Percentiles rank a stretch among this genome's conserved stretches.
These are phyloP conservation scores for Callipepla californica DNA, from an alignment of 2,113 vertebrate genomes.

Conservation along the genomic window DNA sequence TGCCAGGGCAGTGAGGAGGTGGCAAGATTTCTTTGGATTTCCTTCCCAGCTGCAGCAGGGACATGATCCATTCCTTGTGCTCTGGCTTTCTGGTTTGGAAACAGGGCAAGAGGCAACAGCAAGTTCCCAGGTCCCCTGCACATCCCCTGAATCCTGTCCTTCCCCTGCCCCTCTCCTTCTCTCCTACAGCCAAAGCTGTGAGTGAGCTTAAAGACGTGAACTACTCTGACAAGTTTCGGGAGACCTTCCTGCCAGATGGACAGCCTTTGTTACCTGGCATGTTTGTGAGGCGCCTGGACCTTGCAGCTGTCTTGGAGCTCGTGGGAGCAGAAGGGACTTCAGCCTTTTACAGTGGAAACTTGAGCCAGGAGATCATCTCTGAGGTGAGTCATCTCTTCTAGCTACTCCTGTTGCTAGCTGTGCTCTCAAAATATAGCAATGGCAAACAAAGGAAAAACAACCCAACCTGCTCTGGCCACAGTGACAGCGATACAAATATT, in stretches of 20 bases:
- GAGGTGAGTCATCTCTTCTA: constrained; percentile 79
- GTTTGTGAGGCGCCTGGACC: constrained; percentile 84
- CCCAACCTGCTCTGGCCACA: neutral
- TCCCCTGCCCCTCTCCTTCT: neutral
- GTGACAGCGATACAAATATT: neutral
- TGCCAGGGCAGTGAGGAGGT: neutral
- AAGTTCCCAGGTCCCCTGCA: accelerated
- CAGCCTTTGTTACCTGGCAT: constrained; percentile 84
- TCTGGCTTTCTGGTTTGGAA: neutral
- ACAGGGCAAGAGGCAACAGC: neutral
- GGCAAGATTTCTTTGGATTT: neutral
- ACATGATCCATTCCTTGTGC: neutral
- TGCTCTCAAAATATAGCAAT: neutral
- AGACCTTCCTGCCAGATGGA: constrained; percentile 85
- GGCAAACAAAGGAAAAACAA: neutral
- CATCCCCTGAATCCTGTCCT: neutral
- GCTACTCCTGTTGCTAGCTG: neutral
- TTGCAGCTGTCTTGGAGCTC: constrained; percentile 85
- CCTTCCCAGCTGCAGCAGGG: neutral
- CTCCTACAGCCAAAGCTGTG: constrained; percentile 84
- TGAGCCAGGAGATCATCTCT: constrained; percentile 89
- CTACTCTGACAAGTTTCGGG: constrained; percentile 83
- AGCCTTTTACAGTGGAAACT: constrained; percentile 90
- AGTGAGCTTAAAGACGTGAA: constrained; percentile 84
- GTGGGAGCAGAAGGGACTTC: constrained; percentile 84